phyloP scores from a whole-genome alignment of 2,113 vertebrate species.

The Saguinus midas region DNA sequence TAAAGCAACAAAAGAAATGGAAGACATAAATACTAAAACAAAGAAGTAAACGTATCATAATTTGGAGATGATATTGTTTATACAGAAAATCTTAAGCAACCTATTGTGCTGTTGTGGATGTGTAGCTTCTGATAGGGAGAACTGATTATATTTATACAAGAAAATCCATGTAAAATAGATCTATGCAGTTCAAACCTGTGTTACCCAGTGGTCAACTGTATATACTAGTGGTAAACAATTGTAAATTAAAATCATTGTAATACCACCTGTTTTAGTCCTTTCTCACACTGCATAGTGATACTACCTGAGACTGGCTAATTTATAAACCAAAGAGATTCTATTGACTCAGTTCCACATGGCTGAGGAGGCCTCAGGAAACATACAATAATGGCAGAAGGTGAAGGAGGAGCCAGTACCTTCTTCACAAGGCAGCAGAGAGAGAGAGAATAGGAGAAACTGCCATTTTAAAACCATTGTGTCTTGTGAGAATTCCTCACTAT shows the following conservation, averaged over 20 bases:
- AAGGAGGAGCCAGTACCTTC: no score
- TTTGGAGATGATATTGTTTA: neutral
- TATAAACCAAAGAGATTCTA: no score
- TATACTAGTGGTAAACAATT: neutral
- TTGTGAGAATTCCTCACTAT: no score
- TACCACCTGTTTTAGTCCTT: neutral
- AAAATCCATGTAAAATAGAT: neutral
- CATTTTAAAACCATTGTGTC: no score
- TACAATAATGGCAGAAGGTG: no score
- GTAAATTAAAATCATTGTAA: neutral
- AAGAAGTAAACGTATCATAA: neutral
- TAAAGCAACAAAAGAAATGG: neutral
- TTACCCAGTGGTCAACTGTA: neutral
- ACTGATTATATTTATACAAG: neutral
- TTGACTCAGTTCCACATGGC: no score
- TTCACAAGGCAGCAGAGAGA: no score
- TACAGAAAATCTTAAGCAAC: neutral
- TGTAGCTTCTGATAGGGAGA: neutral
- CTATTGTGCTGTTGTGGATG: neutral
- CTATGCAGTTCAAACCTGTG: neutral
- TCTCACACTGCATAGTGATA: no score
- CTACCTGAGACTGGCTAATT: no score
- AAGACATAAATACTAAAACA: neutral
- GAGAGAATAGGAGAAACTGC: no score
- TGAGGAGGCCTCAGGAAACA: no score